A percentile compares a stretch with the other conserved stretches of the same genome.
phyloP scores from a whole-genome alignment of 1,140 invertebrate genomes.

The Whitmania pigra region DNA sequence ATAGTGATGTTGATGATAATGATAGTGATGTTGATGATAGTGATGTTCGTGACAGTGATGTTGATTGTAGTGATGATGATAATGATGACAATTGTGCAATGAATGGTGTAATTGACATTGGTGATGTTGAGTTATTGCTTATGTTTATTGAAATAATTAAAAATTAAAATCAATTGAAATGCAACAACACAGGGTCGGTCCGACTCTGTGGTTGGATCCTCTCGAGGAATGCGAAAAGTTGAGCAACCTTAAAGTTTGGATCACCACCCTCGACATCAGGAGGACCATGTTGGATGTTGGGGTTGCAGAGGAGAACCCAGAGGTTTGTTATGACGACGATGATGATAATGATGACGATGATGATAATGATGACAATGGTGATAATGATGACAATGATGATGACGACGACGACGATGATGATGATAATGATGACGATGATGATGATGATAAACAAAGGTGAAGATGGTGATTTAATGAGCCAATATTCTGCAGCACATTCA shows the following conservation, averaged over 20 bases:
- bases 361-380: neutral
- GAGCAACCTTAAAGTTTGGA: neutral
- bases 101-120: too few species aligned
- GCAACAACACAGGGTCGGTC: neutral
- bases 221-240: constrained; percentile 6
- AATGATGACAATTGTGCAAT: too few species aligned
- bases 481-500: too few species aligned
- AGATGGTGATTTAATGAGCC: neutral
- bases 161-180: too few species aligned
- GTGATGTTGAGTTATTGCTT: too few species aligned
- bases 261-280: neutral
- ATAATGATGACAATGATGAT: neutral
- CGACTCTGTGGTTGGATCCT: neutral
- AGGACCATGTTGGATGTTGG: neutral
- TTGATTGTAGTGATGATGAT: too few species aligned
- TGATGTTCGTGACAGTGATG: too few species aligned
- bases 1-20: too few species aligned
- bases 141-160: too few species aligned
- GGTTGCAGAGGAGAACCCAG: neutral
- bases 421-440: neutral
- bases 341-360: neutral
- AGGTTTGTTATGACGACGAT: neutral
- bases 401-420: neutral
- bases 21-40: too few species aligned
- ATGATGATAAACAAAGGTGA: neutral